Evolutionary conservation across 1,140 invertebrate genomes (phyloP), one percentile per base, ranked within the genome.

Genomic region (Drosophila asahinai): DNA sequence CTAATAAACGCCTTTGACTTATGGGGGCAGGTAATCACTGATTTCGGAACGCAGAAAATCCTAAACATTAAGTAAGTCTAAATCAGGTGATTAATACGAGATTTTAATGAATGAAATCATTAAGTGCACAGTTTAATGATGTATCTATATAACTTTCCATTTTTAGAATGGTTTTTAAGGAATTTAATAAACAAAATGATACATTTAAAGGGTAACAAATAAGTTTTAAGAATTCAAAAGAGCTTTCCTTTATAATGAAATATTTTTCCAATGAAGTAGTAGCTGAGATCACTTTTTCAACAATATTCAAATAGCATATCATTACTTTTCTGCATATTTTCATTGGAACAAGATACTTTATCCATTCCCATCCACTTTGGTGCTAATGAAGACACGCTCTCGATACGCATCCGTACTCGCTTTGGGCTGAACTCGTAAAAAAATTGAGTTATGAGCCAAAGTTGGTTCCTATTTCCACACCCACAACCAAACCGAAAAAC

Each of bases 401-500:
- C 38, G 12, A 33, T 63, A 12, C 30, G 25, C 61, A 42, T 65
- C 9, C 36, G 38, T n/a, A 33, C 17, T 58, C 25, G 45, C 72
- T 57, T 58, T 60, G 51, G 15, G 9, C n/a, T 17, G 57, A 38
- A 66, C 25, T 55, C 52, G n/a, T 45, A 33, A 57, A 77, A 61
- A 75, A 77, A 77, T 84, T 80, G 27, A 68, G 73, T 65, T 78
- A 51, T 45, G 58, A 42, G 43, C 38, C 62, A 68, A 84, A 78
- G 60, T 84, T 71, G 49, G 49, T 65, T 65, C 36, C 45, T 51
- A 38, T 38, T 40, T 22, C 52, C 43, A 33, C 17, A 36, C 11
- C 36, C 36, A 38, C 33, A 17, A n/a, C 9, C 65, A 27, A 17
- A 51, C 17, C 36, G 25, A 11, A 54, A 12, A 38, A 55, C 52